These are phyloP conservation scores for Corvus cornix DNA, from an alignment of 2,113 vertebrate genomes.

Conservation along the genomic window DNA sequence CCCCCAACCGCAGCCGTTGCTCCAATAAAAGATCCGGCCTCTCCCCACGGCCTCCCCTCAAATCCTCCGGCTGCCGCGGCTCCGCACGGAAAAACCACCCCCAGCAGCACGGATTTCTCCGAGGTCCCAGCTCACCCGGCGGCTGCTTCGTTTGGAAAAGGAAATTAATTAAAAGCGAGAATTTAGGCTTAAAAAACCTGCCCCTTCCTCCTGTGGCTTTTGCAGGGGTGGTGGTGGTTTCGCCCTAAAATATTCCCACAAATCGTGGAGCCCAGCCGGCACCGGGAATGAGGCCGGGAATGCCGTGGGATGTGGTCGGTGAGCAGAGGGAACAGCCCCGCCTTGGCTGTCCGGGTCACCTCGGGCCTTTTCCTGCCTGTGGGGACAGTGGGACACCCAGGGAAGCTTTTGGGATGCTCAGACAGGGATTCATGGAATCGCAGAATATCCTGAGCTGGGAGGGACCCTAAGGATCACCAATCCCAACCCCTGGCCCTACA, in stretches of 20 bases:
- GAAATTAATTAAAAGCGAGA: neutral
- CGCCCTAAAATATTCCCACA: neutral
- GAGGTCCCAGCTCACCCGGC: accelerated
- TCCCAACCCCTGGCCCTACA: accelerated
- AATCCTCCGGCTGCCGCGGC: neutral
- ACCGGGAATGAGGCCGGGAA: neutral
- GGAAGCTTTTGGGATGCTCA: neutral
- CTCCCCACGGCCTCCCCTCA: neutral
- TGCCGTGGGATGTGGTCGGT: accelerated
- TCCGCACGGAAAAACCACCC: neutral
- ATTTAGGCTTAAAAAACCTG: accelerated
- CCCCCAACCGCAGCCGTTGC: neutral
- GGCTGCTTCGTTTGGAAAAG: neutral
- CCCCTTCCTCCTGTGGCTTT: neutral
- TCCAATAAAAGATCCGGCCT: neutral
- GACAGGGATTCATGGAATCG: neutral
- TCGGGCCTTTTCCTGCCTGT: accelerated
- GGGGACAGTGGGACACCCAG: neutral
- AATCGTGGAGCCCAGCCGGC: neutral
- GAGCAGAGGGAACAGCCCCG: neutral
- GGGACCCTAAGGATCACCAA: no score
- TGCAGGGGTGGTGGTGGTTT: neutral
- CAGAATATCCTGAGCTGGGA: neutral
- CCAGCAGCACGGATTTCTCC: accelerated
- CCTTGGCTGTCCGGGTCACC: accelerated